Percentiles rank a stretch among this genome's conserved stretches.
These are phyloP conservation scores for Tipula lateralis DNA, from an alignment of 2,888 invertebrate genomes.

Conservation along the genomic window DNA sequence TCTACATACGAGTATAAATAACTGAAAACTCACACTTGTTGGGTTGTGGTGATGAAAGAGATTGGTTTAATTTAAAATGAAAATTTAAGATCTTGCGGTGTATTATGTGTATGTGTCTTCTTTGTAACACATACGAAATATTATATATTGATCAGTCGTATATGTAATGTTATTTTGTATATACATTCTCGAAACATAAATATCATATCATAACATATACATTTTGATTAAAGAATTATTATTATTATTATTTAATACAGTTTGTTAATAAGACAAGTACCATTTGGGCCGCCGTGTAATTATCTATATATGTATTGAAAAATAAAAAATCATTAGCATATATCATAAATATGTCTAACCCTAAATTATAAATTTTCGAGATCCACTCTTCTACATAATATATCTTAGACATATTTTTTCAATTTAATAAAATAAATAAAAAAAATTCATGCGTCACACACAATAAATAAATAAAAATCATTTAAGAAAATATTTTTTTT, in stretches of 20 bases:
- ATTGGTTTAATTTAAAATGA: background rate
- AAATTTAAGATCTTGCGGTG: background rate
- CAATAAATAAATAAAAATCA: constrained; percentile 1
- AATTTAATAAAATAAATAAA: background rate
- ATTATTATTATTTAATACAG: background rate
- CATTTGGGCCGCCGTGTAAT: background rate
- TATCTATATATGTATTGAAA: background rate
- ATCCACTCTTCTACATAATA: background rate
- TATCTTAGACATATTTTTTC: background rate
- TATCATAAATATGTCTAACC: too few relatives aligned
- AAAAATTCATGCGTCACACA: background rate
- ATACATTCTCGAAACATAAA: background rate
- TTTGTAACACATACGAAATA: background rate
- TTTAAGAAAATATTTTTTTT: constrained; percentile 1
- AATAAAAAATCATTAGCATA: background rate
- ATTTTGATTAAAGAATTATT: background rate
- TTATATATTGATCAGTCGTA: background rate
- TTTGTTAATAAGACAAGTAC: background rate
- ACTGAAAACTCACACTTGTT: background rate
- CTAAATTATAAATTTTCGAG: too few relatives aligned
- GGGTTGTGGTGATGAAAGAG: background rate
- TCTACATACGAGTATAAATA: background rate
- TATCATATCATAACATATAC: constrained; percentile 15
- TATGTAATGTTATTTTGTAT: background rate
- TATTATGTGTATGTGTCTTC: background rate